A percentile compares a stretch with the other conserved stretches of the same genome.
phyloP scores from a whole-genome alignment of 2,797 vertebrate species.

The Molossus alvarezi region DNA sequence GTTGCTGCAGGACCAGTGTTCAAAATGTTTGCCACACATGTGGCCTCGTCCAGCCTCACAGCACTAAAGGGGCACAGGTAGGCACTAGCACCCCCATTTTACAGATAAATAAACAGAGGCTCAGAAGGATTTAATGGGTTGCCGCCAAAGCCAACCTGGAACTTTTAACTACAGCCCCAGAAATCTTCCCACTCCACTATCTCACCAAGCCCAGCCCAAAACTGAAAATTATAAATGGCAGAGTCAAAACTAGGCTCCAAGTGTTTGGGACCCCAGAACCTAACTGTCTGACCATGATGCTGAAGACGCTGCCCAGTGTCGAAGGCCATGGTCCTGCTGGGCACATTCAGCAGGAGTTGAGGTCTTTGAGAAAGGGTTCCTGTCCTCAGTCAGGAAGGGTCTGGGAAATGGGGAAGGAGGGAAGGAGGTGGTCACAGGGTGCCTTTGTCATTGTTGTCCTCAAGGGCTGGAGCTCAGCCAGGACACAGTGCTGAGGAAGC shows the following conservation, averaged over 20 bases:
- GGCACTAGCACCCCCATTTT: not conserved
- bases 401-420: not conserved
- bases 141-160: not conserved
- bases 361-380: not conserved
- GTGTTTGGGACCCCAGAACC: not conserved
- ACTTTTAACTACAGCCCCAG: not conserved
- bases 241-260: not conserved
- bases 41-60: not conserved
- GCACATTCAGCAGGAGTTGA: not conserved
- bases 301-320: not conserved
- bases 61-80: not conserved
- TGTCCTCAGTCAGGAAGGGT: not conserved
- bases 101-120: slow-evolving; percentile 8
- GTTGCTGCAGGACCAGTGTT: not conserved
- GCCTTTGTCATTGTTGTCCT: not conserved
- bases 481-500: not conserved
- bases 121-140: not conserved
- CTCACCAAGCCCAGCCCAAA: not conserved
- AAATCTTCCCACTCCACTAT: not conserved
- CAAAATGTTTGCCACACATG: not conserved
- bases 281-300: not conserved
- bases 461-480: not conserved
- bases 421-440: not conserved
- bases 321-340: not conserved
- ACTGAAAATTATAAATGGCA: not conserved